A percentile compares a stretch with the other conserved stretches of the same genome.
Evolutionary conservation across 2,888 invertebrate genomes (phyloP).

Genomic region (Anthophora plumipes): DNA sequence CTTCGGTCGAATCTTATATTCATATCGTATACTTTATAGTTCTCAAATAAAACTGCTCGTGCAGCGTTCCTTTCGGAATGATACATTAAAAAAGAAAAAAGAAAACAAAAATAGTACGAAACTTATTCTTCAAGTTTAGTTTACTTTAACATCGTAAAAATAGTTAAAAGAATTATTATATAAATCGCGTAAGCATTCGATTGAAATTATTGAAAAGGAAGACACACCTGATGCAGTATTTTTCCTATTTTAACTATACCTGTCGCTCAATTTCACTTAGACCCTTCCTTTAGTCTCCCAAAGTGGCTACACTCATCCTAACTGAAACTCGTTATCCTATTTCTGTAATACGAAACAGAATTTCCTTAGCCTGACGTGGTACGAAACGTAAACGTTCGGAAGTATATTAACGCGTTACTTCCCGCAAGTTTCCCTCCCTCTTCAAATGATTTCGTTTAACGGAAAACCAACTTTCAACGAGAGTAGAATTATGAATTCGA

Average conservation of each 20-base stretch:
- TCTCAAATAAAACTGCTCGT: no score
- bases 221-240: not conserved
- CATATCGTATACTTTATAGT: no score
- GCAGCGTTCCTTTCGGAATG: no score
- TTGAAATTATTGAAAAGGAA: not conserved
- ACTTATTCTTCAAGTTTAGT: no score
- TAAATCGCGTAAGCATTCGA: slow-evolving; percentile 14
- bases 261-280: slow-evolving; percentile 28
- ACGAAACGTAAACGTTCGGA: not conserved
- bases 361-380: slow-evolving; percentile 16
- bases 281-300: slow-evolving; percentile 42
- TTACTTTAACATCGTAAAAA: no score
- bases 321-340: slow-evolving; percentile 34
- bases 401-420: not conserved
- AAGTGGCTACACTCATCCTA: slow-evolving; percentile 10
- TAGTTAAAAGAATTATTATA: slow-evolving; percentile 44
- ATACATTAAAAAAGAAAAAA: no score
- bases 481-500: not conserved
- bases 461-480: not conserved
- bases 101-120: no score
- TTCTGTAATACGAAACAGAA: slow-evolving; percentile 23
- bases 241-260: slow-evolving; percentile 16
- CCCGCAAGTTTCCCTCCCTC: not conserved
- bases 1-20: no score
- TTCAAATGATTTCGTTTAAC: not conserved